Percentiles rank a stretch among this genome's conserved stretches.
phyloP scores from a whole-genome alignment of 2,888 invertebrate species.

The Acrocera orbiculus region DNA sequence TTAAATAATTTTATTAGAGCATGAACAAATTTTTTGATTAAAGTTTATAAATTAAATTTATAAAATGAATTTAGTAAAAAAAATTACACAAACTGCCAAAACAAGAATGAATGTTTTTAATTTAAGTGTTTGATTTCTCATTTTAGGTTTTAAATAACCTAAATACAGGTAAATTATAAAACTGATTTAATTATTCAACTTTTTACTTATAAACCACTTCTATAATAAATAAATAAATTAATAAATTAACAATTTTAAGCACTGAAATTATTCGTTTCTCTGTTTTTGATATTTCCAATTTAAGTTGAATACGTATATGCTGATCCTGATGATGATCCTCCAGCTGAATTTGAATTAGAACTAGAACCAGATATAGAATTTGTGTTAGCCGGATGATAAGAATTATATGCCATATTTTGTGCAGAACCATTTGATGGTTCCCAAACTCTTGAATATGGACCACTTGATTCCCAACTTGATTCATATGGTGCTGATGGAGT shows the following conservation, averaged over 20 bases:
- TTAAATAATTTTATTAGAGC: too few species aligned
- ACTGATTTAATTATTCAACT: background rate
- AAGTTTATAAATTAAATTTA: too few species aligned
- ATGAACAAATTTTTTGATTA: too few species aligned
- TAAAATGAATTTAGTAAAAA: too few species aligned
- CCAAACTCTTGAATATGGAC: slow-evolving; percentile 66
- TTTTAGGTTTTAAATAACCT: too few species aligned
- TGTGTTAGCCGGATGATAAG: slow-evolving; percentile 50
- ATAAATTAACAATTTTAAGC: slow-evolving; percentile 1
- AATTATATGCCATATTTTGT: slow-evolving; percentile 50
- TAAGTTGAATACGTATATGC: slow-evolving; percentile 6
- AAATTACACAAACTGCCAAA: too few species aligned
- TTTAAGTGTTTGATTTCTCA: too few species aligned
- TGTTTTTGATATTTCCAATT: background rate
- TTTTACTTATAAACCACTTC: background rate
- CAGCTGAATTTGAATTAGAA: slow-evolving; percentile 31
- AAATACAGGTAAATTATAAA: too few species aligned
- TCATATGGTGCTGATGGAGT: slow-evolving; percentile 53
- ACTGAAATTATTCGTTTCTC: background rate
- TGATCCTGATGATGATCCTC: slow-evolving; percentile 19
- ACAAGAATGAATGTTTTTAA: too few species aligned
- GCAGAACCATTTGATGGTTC: slow-evolving; percentile 31
- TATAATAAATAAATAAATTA: slow-evolving; percentile 5
- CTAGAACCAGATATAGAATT: slow-evolving; percentile 36
- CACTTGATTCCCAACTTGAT: slow-evolving; percentile 45